Evolutionary conservation across 92 coral and sea anemone genomes (phyloP).

Genomic region (Desmophyllum pertusum): DNA sequence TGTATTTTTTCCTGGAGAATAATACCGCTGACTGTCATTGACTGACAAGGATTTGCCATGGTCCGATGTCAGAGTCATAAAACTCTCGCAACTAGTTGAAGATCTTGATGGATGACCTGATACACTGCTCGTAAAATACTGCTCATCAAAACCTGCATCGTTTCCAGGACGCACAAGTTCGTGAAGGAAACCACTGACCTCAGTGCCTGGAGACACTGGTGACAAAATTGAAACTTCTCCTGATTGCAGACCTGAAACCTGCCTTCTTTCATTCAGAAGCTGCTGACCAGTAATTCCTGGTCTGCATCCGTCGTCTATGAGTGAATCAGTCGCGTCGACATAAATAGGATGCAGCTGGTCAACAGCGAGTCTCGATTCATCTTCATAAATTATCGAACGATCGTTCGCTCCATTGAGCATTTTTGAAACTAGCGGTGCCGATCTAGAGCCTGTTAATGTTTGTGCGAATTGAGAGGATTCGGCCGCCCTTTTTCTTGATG

Average conservation of each 20-base stretch:
- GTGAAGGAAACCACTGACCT: neutral
- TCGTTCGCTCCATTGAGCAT: neutral
- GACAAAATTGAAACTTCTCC: neutral
- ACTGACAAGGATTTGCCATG: neutral
- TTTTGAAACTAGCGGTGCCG: neutral
- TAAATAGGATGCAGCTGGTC: neutral
- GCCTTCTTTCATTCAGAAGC: neutral
- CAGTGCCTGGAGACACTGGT: neutral
- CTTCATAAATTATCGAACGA: neutral
- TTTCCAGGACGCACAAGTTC: too few species aligned
- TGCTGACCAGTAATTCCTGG: neutral
- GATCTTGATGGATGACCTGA: neutral
- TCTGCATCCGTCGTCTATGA: neutral
- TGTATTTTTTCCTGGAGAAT: neutral
- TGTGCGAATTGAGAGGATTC: neutral
- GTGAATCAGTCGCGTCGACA: constrained; percentile 10
- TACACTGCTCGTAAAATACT: neutral
- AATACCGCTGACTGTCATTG: neutral
- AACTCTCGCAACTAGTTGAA: neutral
- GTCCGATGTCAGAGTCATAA: neutral
- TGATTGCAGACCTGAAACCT: neutral
- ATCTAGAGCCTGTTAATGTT: neutral
- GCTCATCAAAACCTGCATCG: neutral
- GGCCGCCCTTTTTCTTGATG: neutral
- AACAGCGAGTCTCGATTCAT: neutral